Percentiles rank a stretch among this genome's conserved stretches.
phyloP scores from a whole-genome alignment of 1,140 invertebrate species.

The Macrotrachela quadricornifera region DNA sequence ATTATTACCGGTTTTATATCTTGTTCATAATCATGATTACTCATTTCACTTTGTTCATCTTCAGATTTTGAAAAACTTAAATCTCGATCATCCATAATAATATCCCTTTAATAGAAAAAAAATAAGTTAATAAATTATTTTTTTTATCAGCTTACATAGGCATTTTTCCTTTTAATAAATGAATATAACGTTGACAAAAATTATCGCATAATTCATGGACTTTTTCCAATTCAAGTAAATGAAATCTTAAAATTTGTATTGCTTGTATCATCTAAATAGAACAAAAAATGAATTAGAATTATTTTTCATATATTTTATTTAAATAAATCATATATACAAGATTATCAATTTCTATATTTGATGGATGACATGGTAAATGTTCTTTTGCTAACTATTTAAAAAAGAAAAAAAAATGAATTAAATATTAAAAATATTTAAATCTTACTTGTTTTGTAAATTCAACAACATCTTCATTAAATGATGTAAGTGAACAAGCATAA shows the following conservation, averaged over 20 bases:
- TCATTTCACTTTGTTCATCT: too few relatives aligned
- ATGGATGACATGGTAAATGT: background rate
- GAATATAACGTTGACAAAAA: conserved; percentile 99
- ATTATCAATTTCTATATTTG: conserved; percentile 30
- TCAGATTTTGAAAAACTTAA: too few relatives aligned
- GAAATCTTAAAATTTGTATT: conserved; percentile 99
- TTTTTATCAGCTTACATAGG: conserved; percentile 51
- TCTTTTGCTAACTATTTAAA: background rate
- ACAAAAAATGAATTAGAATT: background rate
- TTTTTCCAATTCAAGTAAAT: conserved; percentile 99
- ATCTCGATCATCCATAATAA: too few relatives aligned
- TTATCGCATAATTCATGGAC: conserved; percentile 99
- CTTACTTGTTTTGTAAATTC: conserved; percentile 92
- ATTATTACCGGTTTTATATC: too few relatives aligned
- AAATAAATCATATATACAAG: conserved; percentile 18
- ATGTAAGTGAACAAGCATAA: conserved; percentile 74
- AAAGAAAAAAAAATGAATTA: too few relatives aligned
- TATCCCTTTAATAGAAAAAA: too few relatives aligned
- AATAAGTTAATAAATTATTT: too few relatives aligned
- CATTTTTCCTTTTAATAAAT: conserved; percentile 98
- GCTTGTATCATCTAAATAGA: conserved; percentile 78
- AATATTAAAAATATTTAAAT: background rate
- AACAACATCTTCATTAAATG: conserved; percentile 95
- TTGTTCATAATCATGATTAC: too few relatives aligned
- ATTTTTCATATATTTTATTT: background rate